These are phyloP conservation scores for Osmoderma eremita DNA, from an alignment of 2,888 invertebrate species.

Conservation along the genomic window DNA sequence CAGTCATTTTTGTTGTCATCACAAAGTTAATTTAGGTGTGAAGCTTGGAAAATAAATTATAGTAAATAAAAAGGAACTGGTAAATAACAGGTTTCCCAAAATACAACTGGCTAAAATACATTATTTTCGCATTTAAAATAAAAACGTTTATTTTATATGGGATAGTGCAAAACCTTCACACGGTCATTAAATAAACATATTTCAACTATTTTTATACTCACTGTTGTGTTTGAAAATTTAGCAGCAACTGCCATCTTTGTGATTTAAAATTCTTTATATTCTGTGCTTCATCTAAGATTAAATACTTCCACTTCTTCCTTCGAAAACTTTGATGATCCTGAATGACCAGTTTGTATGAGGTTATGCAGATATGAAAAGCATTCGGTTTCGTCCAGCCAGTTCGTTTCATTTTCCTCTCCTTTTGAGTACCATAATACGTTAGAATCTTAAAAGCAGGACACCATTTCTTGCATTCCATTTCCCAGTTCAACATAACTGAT, in stretches of 20 bases:
- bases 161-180: too few species aligned
- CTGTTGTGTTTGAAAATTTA: constrained; percentile 94
- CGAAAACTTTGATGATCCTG: constrained; percentile 98
- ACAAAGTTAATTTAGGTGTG: not conserved
- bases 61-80: constrained; percentile 50
- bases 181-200: too few species aligned
- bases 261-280: constrained; percentile 99
- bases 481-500: constrained; percentile 99
- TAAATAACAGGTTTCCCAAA: too few species aligned
- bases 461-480: constrained; percentile 99
- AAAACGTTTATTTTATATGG: too few species aligned
- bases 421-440: constrained; percentile 96
- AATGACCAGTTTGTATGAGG: constrained; percentile 96
- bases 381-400: constrained; percentile 98
- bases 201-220: constrained; percentile 64
- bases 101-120: constrained; percentile 41
- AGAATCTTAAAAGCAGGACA: constrained; percentile 99
- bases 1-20: constrained; percentile 48
- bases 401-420: constrained; percentile 91
- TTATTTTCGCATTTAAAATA: too few species aligned
- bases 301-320: constrained; percentile 97
- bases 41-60: too few species aligned
- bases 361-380: constrained; percentile 98
- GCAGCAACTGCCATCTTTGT: constrained; percentile 95
- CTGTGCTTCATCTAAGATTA: constrained; percentile 98